These are phyloP conservation scores for Meteorus sp. DNA, from an alignment of 1,140 invertebrate genomes.

Conservation along the genomic window DNA sequence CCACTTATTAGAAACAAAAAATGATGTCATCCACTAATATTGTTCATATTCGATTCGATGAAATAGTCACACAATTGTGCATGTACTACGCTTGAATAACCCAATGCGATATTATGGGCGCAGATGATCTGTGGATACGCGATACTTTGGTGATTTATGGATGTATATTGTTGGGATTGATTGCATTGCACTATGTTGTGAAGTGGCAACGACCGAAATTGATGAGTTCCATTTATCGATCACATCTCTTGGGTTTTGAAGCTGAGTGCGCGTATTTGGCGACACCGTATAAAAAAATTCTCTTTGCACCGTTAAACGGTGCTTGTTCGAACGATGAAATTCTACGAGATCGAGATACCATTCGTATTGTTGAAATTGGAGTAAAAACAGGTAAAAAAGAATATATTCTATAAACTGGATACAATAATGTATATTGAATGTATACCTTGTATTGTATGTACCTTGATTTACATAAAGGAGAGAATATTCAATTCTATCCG, in stretches of 20 bases:
- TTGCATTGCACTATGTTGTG: conserved; percentile 15
- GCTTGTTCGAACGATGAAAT: conserved; percentile 37
- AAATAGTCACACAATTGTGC: too few species aligned
- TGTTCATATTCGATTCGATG: too few species aligned
- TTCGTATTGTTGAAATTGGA: conserved; percentile 51
- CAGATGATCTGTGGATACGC: conserved; percentile 45
- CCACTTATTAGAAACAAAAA: neutral
- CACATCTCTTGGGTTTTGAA: conserved; percentile 48
- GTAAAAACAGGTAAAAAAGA: conserved; percentile 48
- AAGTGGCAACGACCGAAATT: conserved; percentile 41
- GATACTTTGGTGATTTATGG: conserved; percentile 44
- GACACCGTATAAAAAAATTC: conserved; percentile 33
- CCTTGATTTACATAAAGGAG: conserved; percentile 36
- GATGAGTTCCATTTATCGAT: conserved; percentile 36
- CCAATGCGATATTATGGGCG: too few species aligned
- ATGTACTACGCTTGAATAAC: too few species aligned
- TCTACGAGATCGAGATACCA: conserved; percentile 36
- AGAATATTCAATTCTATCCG: conserved; percentile 52
- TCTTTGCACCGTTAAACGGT: conserved; percentile 39
- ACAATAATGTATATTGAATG: neutral
- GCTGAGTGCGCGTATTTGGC: conserved; percentile 45
- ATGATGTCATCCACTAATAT: neutral
- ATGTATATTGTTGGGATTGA: conserved; percentile 27
- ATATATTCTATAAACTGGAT: conserved; percentile 11
- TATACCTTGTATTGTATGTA: too few species aligned